These are phyloP conservation scores for Heliconius ismenius DNA, from an alignment of 2,888 invertebrate genomes.

Conservation along the genomic window DNA sequence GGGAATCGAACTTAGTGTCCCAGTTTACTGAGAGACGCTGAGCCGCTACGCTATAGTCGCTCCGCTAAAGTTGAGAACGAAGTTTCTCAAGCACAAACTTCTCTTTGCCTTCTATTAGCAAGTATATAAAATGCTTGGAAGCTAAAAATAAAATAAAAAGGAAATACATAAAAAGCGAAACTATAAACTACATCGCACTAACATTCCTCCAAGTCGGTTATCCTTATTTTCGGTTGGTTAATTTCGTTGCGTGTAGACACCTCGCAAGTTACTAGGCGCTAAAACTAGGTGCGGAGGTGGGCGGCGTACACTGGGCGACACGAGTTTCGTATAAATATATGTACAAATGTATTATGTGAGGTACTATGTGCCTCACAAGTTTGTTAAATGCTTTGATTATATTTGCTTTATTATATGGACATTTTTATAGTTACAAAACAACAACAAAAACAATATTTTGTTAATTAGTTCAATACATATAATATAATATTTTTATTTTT, in stretches of 20 bases:
- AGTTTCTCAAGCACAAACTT: too few relatives aligned
- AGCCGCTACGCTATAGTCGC: too few relatives aligned
- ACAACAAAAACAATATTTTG: not conserved
- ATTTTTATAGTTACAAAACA: not conserved
- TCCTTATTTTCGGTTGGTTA: slow-evolving; percentile 58
- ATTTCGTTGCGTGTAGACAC: slow-evolving; percentile 74
- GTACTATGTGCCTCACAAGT: not conserved
- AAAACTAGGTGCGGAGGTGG: slow-evolving; percentile 71
- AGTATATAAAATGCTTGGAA: not conserved
- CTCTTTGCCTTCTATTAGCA: too few relatives aligned
- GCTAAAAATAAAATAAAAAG: not conserved
- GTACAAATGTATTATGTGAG: slow-evolving; percentile 4
- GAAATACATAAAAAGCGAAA: not conserved
- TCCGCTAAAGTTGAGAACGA: too few relatives aligned
- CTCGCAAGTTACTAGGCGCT: slow-evolving; percentile 70
- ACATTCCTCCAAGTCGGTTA: slow-evolving; percentile 36
- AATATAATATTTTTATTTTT: not conserved
- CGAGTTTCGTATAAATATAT: not conserved
- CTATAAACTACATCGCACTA: not conserved
- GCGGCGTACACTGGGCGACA: slow-evolving; percentile 53
- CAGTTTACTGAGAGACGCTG: too few relatives aligned
- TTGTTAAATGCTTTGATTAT: not conserved
- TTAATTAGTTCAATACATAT: too few relatives aligned
- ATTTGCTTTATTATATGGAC: not conserved
- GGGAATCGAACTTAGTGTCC: too few relatives aligned